Evolutionary conservation across 2,888 invertebrate genomes (phyloP), one percentile per base, ranked within the genome.

Genomic region (Chrysodeixis includens): DNA sequence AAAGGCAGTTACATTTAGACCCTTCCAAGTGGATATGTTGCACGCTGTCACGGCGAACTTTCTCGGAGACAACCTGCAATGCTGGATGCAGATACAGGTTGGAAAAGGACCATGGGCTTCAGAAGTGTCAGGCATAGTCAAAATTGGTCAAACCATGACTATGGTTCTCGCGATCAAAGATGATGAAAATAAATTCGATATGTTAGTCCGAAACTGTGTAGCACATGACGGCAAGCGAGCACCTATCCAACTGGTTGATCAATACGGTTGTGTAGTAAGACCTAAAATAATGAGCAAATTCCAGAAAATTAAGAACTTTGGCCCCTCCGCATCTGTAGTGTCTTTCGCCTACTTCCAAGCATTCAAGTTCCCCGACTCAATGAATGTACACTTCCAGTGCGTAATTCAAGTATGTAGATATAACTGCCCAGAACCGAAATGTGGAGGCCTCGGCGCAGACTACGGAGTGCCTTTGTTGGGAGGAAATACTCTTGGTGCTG

Each of bases 41-140:
- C 98, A 99, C 89, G 99, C 98, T 0, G 98, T 99, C 54, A 98
- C 98, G 0, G 99, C 99, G 56, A 99, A 99, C 95, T 99, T 99
- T 96, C 96, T 99, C 82, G 99, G 99, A 30, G 99, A 99, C 92
- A 99, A 99, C 94, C 95, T 99, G 83, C 98, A 99, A 89, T 99
- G 99, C 93, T 99, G 99, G 99, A 99, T 99, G 99, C 99, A 99
- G 92, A 99, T 99, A 83, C 99, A 99, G 93, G 98, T 98, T 54
- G 99, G 99, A 63, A 99, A 99, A 90, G 99, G 99, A 77, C 99
- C 99, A 0, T 99, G 99, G 99, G 99, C 99, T n/a, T 98, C 98
- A 14, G 99, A 99, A 93, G 99, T 99, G 35, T 98, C 98, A 0
- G 99, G 99, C 62, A 98, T 99, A 85, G 99, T 99, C 10, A 99